Conservation (phyloP, 2,797 vertebrate genomes). For the Pseudomugil tenellus region DNA sequence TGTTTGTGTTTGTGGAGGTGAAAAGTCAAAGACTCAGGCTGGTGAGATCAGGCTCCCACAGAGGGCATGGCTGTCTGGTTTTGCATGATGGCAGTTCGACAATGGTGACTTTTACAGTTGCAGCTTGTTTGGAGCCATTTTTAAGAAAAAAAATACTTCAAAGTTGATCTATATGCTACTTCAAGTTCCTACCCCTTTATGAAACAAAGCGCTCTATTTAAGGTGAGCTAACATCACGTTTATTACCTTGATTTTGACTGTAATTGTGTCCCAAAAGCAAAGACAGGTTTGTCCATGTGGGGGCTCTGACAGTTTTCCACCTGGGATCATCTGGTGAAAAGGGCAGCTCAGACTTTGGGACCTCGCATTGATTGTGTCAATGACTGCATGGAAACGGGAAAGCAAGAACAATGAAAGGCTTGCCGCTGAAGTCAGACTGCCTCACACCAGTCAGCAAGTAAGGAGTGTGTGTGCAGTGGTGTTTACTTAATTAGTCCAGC, state of each 20-base stretch:
- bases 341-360: conserved; percentile 55
- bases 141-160: conserved; percentile 28
- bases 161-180: conserved; percentile 54
- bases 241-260: conserved; percentile 40
- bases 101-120: conserved; percentile 62
- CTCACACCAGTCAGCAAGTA: conserved; percentile 51
- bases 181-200: conserved; percentile 14
- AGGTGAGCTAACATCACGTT: conserved; percentile 18
- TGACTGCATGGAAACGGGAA: conserved; percentile 76
- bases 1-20: conserved; percentile 30
- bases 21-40: conserved; percentile 16
- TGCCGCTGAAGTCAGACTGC: conserved; percentile 50
- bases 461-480: conserved; percentile 42
- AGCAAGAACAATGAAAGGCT: conserved; percentile 69
- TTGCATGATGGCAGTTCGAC: conserved; percentile 43
- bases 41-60: conserved; percentile 45
- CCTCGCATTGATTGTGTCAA: conserved; percentile 62
- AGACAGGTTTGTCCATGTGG: conserved; percentile 39
- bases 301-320: conserved; percentile 47
- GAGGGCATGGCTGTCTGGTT: conserved; percentile 39
- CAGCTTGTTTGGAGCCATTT: conserved; percentile 54
- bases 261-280: conserved; percentile 28
- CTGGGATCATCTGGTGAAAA: conserved; percentile 64
- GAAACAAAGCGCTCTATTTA: conserved; percentile 19
- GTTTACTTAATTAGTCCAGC: conserved; percentile 71